Evolutionary conservation across 1,140 invertebrate genomes (phyloP), one percentile per base, ranked within the genome.

Genomic region (Papilio xuthus): DNA sequence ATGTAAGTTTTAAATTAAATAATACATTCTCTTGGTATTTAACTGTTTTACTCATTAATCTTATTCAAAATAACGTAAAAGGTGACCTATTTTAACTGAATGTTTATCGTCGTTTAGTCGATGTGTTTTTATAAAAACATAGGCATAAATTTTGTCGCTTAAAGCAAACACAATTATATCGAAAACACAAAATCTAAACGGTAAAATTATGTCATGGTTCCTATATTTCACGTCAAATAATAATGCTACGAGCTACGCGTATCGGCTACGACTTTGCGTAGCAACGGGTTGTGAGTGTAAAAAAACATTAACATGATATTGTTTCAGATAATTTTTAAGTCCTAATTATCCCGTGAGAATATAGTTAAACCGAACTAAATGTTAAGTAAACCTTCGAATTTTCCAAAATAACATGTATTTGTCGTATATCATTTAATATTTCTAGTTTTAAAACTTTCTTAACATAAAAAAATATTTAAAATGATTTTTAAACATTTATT

Each of bases 141-240:
- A 4, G 12, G 9, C 10, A n/a, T 60, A 13, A 60, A 60, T 26
- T 26, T 26, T 28, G 20, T 60, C 20, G 20, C 23, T 26, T 9
- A 26, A 26, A 60, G 56, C 23, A 60, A 60, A 60, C 56, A 60
- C 12, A 60, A 60, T 60, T 60, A 60, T 26, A 23, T 60, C 10
- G 23, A 60, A 60, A 60, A 60, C 56, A 60, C 50, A n/a, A 53
- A 23, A 60, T 60, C 23, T 60, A 60, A 60, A 60, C 56, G 23
- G 23, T 28, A 26, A 60, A 60, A 60, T 26, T 13, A 60, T 26
- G 56, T 26, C 20, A 60, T 26, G 23, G 26, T 60, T 60, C 23
- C 9, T 10, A 26, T 26, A 60, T 60, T 60, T 60, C 23, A 26
- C 23, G 56, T 26, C 56, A 60, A 60, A 60, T 60, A 56, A 56